Base-by-base conservation (phyloP, 2,113 vertebrate species). In the Larimichthys crocea region DNA sequence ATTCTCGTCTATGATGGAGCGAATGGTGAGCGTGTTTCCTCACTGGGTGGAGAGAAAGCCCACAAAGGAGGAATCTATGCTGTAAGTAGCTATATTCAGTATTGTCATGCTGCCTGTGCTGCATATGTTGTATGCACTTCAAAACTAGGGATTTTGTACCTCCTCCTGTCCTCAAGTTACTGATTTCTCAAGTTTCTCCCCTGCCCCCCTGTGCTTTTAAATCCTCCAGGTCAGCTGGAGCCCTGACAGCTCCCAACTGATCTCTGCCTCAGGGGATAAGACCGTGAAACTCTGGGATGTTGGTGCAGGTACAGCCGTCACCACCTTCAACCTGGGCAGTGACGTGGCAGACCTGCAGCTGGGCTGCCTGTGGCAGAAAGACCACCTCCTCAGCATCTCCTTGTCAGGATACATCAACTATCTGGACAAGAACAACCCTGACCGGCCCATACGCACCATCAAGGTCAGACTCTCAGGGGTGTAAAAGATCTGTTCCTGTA, bases 321-420 rank as follows among this genome's bases (percentile, higher is more conserved):
- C 46, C 87, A 99, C 98, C 24, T 99, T 99, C 86, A 95, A 95
- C 76, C 91, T 99, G 95, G 98, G 98, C 87, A 86, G 94, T 56
- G 96, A 95, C 0, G 95, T 99, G 31, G 75, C 95, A 76, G 98
- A 99, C 94, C 97, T 99, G 93, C 98, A 99, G 95, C 93, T 99
- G 94, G 98, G 98, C 88, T 99, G 98, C 90, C 91, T 99, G 78
- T 99, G 98, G 98, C 97, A 98, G 94, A 97, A 97, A 20, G 91
- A 97, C 83, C 95, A 99, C 89, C 95, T 99, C 80, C 91, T 99
- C 83, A 96, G 96, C 75, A 5, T 99, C 76, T 99, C 98, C 22
- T 90, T 99, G 76, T 97, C 97, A 0, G 98, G 98, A 42, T 97
- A 97, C 91, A 99, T 99, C 94, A 99, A 99, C 93, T 99, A 99